A percentile compares a stretch with the other conserved stretches of the same genome.
These are phyloP conservation scores for Podarcis siculus DNA, from an alignment of 2,797 vertebrate genomes.

Conservation along the genomic window DNA sequence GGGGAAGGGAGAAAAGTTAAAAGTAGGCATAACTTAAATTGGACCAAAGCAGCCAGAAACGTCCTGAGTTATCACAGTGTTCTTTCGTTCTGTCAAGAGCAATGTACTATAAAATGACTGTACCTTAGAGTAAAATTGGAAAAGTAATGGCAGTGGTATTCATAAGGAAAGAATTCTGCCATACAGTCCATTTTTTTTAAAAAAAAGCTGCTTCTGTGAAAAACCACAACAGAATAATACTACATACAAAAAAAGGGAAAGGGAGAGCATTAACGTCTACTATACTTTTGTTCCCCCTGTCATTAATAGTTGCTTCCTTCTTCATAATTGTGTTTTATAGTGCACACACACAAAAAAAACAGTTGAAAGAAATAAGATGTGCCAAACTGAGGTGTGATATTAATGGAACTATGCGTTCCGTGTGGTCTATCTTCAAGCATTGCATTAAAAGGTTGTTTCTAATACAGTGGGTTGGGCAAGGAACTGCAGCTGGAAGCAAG, in stretches of 20 bases:
- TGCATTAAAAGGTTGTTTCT: constrained; percentile 29
- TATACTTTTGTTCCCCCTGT: neutral
- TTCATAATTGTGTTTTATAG: neutral
- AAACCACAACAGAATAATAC: constrained; percentile 8
- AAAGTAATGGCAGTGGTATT: constrained; percentile 29
- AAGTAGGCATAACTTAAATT: neutral
- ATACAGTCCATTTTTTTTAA: neutral
- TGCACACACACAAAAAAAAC: neutral
- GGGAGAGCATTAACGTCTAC: neutral
- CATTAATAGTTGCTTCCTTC: constrained; percentile 1
- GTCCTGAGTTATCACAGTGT: constrained; percentile 19
- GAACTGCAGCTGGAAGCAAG: constrained; percentile 78
- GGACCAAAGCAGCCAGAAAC: constrained; percentile 24
- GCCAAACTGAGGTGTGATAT: neutral
- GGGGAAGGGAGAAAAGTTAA: constrained; percentile 5
- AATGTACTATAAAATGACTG: constrained; percentile 35
- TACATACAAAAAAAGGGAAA: neutral
- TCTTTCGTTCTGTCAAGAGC: constrained; percentile 37
- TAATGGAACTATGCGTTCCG: neutral
- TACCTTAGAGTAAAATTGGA: constrained; percentile 26
- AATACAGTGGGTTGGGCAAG: constrained; percentile 78
- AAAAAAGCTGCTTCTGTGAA: constrained; percentile 8
- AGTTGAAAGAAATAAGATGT: neutral
- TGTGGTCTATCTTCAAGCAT: neutral
- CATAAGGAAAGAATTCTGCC: constrained; percentile 11